Conservation (phyloP, 2,113 vertebrate genomes). For the Sarotherodon lohbergeri region DNA sequence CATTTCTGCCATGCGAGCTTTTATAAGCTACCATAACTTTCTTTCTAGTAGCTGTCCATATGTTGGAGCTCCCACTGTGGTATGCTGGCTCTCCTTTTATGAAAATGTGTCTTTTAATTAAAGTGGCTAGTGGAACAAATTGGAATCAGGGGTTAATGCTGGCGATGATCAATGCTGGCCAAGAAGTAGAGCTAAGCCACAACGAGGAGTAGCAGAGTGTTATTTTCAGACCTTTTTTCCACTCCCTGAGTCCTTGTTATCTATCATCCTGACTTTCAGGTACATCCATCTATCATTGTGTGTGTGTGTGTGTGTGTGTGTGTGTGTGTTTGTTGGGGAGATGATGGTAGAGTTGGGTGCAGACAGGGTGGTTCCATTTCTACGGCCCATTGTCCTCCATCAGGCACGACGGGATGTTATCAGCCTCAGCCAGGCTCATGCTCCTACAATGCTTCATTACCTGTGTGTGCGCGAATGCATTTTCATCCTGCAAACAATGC, state of each 20-base stretch:
- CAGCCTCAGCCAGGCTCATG: constrained; percentile 60
- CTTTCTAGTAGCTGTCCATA: neutral
- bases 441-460: constrained; percentile 66
- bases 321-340: neutral
- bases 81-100: neutral
- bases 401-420: constrained; percentile 66
- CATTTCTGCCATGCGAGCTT: neutral
- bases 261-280: neutral
- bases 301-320: neutral
- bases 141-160: neutral
- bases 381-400: constrained; percentile 63
- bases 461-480: constrained; percentile 6
- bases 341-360: constrained; percentile 14
- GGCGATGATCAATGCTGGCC: neutral
- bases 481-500: constrained; percentile 35
- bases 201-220: neutral
- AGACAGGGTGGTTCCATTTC: constrained; percentile 30
- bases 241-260: neutral
- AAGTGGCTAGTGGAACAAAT: neutral
- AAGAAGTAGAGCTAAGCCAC: neutral
- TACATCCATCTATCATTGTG: neutral
- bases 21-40: neutral
- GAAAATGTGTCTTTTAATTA: constrained; percentile 27
- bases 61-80: neutral
- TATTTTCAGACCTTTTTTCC: neutral